These are phyloP conservation scores for Siniperca undulata DNA, from an alignment of 2,797 vertebrate genomes.

Conservation along the genomic window DNA sequence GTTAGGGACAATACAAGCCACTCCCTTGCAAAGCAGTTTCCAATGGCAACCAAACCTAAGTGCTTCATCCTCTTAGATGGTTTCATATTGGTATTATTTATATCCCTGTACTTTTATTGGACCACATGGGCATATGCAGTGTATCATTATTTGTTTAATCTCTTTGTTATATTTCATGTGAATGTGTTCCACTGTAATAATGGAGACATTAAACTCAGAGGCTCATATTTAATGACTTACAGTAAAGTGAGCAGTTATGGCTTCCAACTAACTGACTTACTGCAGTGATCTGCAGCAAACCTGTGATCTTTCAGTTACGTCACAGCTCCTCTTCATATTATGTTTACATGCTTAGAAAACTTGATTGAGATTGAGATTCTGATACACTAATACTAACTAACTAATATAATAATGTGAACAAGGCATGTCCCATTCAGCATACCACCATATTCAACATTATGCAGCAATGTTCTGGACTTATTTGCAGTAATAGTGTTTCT, in stretches of 20 bases:
- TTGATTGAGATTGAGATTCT: not conserved
- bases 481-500: not conserved
- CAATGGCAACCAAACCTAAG: slow-evolving; percentile 73
- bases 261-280: not conserved
- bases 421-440: not conserved
- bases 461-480: not conserved
- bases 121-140: slow-evolving; percentile 41
- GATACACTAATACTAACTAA: not conserved
- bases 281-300: not conserved
- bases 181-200: slow-evolving; percentile 26
- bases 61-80: slow-evolving; percentile 20
- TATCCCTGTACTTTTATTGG: slow-evolving; percentile 58
- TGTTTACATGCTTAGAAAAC: not conserved
- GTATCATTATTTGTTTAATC: slow-evolving; percentile 51
- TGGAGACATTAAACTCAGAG: slow-evolving; percentile 17
- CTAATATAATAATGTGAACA: not conserved
- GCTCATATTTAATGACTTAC: slow-evolving; percentile 18
- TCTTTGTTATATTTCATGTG: slow-evolving; percentile 41
- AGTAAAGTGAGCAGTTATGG: not conserved
- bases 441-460: not conserved
- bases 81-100: slow-evolving; percentile 60
- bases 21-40: slow-evolving; percentile 73
- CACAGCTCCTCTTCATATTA: not conserved
- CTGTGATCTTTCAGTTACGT: not conserved
- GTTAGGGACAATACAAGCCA: slow-evolving; percentile 44